A percentile compares a stretch with the other conserved stretches of the same genome.
phyloP scores from a whole-genome alignment of 2,888 invertebrate genomes.

The Microplitis manilae region DNA sequence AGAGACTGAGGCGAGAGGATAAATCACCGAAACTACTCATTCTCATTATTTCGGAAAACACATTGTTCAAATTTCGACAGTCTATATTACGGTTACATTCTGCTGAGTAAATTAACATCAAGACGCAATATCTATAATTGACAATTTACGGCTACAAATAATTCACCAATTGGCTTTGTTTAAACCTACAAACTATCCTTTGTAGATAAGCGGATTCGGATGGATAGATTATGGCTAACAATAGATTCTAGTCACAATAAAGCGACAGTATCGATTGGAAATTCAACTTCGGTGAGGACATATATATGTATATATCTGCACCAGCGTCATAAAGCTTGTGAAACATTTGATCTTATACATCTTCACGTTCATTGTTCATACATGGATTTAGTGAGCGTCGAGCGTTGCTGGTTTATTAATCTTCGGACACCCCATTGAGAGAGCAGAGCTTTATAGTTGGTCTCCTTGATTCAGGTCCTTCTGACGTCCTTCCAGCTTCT shows the following conservation, averaged over 20 bases:
- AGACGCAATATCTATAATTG: background rate
- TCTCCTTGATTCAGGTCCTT: conserved; percentile 32
- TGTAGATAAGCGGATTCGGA: background rate
- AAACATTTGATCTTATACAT: conserved; percentile 34
- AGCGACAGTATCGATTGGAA: conserved; percentile 50
- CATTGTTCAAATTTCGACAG: conserved; percentile 34
- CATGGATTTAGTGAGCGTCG: conserved; percentile 49
- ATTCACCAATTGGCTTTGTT: background rate
- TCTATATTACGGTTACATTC: conserved; percentile 4
- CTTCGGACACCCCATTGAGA: conserved; percentile 58
- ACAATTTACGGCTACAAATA: background rate
- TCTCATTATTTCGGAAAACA: conserved; percentile 10
- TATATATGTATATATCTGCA: conserved; percentile 60
- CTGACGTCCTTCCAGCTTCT: conserved; percentile 3
- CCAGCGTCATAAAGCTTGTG: conserved; percentile 35
- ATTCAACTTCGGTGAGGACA: conserved; percentile 62
- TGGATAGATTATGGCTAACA: background rate
- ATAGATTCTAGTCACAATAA: background rate
- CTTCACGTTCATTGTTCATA: conserved; percentile 51
- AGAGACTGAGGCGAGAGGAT: background rate
- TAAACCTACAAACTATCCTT: background rate
- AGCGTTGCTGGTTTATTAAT: conserved; percentile 64
- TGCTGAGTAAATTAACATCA: background rate
- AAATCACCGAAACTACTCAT: conserved; percentile 8
- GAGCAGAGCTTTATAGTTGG: conserved; percentile 52